These are phyloP conservation scores for Tuta absoluta DNA, from an alignment of 2,888 invertebrate species.

Conservation along the genomic window DNA sequence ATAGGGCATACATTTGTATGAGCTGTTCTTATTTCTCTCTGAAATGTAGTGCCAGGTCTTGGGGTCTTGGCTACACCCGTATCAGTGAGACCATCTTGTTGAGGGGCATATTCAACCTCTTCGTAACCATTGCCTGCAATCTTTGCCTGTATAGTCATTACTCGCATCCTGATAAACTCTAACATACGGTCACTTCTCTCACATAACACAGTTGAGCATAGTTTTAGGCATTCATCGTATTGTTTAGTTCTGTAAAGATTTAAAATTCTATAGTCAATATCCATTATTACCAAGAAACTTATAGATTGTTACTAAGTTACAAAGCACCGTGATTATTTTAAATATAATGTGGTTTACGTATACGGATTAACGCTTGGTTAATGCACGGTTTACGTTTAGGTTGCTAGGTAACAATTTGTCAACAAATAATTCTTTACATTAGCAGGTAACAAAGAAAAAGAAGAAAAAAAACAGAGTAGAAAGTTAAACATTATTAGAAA, in stretches of 20 bases:
- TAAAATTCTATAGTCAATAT: slow-evolving; percentile 63
- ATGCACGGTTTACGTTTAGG: too few relatives aligned
- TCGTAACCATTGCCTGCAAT: slow-evolving; percentile 88
- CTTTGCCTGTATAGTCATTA: slow-evolving; percentile 89
- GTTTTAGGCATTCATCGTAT: slow-evolving; percentile 91
- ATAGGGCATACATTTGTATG: slow-evolving; percentile 35
- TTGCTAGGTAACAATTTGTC: too few relatives aligned
- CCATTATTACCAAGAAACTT: neutral
- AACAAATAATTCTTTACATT: too few relatives aligned
- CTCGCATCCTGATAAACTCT: slow-evolving; percentile 90
- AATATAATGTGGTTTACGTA: too few relatives aligned
- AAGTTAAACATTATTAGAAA: too few relatives aligned
- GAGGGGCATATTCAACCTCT: slow-evolving; percentile 84
- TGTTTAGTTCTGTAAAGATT: slow-evolving; percentile 85
- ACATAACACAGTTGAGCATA: slow-evolving; percentile 89
- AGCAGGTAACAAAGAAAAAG: too few relatives aligned
- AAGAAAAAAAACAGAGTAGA: too few relatives aligned
- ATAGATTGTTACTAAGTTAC: too few relatives aligned
- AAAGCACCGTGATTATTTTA: too few relatives aligned
- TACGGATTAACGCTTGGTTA: too few relatives aligned
- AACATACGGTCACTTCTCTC: slow-evolving; percentile 96
- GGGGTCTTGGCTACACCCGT: slow-evolving; percentile 91
- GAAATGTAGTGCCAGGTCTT: slow-evolving; percentile 95
- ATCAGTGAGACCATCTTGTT: slow-evolving; percentile 61
- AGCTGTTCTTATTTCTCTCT: slow-evolving; percentile 79